A percentile compares a stretch with the other conserved stretches of the same genome.
Conservation (phyloP, 2,797 vertebrate species). For the Squalus acanthias region DNA sequence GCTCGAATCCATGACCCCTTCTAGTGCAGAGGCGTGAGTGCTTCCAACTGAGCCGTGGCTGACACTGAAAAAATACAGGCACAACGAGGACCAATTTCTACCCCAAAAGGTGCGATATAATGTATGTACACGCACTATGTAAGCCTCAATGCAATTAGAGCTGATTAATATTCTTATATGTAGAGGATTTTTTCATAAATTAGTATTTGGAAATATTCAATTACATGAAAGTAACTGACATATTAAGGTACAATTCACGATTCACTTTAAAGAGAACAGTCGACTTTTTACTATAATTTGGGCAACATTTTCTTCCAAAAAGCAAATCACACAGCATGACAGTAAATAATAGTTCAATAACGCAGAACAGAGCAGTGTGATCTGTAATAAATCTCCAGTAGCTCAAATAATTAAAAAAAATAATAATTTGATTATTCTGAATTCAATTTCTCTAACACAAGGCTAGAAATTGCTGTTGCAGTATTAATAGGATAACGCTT, state of each 20-base stretch:
- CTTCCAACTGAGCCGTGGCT: not conserved
- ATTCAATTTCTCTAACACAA: not conserved
- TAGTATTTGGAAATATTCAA: not conserved
- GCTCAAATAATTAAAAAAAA: not conserved
- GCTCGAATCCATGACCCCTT: not conserved
- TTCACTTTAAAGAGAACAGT: not conserved
- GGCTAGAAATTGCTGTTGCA: not conserved
- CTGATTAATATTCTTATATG: too few species aligned
- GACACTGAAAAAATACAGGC: not conserved
- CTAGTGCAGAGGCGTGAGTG: not conserved
- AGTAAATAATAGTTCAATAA: constrained; percentile 33
- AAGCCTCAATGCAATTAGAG: not conserved
- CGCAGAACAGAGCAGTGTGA: not conserved
- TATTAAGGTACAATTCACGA: not conserved
- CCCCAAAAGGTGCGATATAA: not conserved
- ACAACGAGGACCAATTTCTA: not conserved
- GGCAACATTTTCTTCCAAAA: not conserved
- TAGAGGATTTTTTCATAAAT: not conserved
- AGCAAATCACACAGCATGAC: not conserved
- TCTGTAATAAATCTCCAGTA: not conserved
- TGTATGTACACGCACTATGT: not conserved
- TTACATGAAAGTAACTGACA: not conserved
- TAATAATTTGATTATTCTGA: constrained; percentile 20
- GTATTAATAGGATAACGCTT: not conserved
- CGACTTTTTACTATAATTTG: not conserved